Evolutionary conservation across 2,113 vertebrate species (phyloP).

Genomic region (Toxostoma redivivum): DNA sequence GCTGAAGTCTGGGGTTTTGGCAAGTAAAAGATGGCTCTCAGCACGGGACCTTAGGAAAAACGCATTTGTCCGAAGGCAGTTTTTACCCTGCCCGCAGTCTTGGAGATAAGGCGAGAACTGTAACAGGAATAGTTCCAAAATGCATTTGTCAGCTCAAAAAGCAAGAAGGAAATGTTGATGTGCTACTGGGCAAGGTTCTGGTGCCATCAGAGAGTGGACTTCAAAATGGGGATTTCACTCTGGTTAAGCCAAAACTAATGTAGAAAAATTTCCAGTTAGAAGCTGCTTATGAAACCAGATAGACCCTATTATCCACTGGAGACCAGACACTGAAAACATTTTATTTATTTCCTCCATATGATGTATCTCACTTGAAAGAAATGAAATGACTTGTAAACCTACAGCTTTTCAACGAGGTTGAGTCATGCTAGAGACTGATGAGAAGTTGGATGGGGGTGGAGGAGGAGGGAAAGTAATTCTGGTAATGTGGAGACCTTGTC

Average conservation of each 20-base stretch:
- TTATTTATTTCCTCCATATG: conserved; percentile 32
- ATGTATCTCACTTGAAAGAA: conserved; percentile 1
- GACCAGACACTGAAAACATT: background rate
- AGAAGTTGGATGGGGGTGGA: background rate
- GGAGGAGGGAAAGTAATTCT: conserved; percentile 34
- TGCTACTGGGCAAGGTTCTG: background rate
- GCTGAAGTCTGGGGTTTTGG: background rate
- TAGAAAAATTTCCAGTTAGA: background rate
- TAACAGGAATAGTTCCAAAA: background rate
- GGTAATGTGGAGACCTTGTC: conserved; percentile 46
- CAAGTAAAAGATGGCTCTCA: background rate
- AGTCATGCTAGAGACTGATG: conserved; percentile 33
- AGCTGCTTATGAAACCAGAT: background rate
- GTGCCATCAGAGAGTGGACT: background rate
- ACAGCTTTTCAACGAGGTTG: conserved; percentile 32
- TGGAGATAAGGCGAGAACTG: background rate
- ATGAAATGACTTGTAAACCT: conserved; percentile 30
- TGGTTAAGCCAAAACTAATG: background rate
- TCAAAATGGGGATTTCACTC: background rate
- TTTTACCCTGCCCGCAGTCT: background rate
- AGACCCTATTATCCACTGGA: background rate
- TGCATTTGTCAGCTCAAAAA: background rate
- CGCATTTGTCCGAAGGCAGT: background rate
- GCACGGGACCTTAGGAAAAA: background rate
- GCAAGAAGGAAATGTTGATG: background rate